Evolutionary conservation across 2,888 invertebrate genomes (phyloP), one percentile per base, ranked within the genome.

Genomic region (Synanthedon myopaeformis): DNA sequence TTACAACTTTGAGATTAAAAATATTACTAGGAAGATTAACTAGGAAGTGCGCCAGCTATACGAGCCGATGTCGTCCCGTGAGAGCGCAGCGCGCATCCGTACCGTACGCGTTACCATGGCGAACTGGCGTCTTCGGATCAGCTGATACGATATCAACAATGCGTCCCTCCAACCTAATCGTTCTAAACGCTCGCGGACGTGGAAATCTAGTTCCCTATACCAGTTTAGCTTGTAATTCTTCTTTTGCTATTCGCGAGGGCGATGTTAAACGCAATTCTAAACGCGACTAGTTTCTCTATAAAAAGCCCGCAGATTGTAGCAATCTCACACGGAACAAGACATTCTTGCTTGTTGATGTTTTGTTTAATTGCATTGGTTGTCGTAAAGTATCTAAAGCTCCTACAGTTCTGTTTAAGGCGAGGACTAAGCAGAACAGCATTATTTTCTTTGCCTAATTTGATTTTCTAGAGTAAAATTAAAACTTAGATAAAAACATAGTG

Each of bases 61-160:
- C 60, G 55, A 58, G 56, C 63, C 65, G 59, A 54, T 53, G 60
- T 57, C 53, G 61, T 59, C 60, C 62, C 65, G 62, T 66, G 66
- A 61, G 57, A 56, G 67, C 69, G 75, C 69, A 60, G 68, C 74
- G 65, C 65, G 84, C 83, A 82, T 79, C 82, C 83, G 82, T 74
- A 72, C 78, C 60, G 74, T 66, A 67, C 85, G 86, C 81, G 76
- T 69, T 74, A 75, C 81, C 81, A 82, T 82, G 72, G 77, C 82
- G 77, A 74, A 86, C 87, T 86, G 86, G 78, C 79, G 12, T 45
- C 35, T 35, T 71, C 64, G 74, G 70, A 80, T 72, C 84, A 85
- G 84, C 86, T 86, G 87, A 85, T 83, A 84, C 74, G 71, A 67
- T 86, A 86, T 86, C 86, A 85, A 82, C 85, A 82, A 82, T 76